Evolutionary conservation across 2,888 invertebrate genomes (phyloP), one percentile per base, ranked within the genome.

Genomic region (Junonia oenone): DNA sequence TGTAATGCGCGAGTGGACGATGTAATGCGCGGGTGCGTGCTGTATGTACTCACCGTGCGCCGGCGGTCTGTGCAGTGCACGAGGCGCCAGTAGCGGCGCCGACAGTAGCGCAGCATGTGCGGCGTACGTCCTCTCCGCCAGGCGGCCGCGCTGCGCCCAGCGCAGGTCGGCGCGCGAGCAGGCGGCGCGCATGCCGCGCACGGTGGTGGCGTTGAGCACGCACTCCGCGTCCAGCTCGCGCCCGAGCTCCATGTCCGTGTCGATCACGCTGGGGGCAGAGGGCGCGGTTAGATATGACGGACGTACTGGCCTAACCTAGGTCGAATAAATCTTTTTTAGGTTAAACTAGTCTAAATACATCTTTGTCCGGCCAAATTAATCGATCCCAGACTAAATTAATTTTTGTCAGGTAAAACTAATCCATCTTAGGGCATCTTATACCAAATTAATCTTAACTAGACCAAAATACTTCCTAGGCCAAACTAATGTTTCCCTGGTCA

Each of bases 161-260:
- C 78, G 72, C 4, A 91, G 81, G 55, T 91, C 83, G 54, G 91
- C 38, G 17, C 38, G 63, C 9, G 73, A 66, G 55, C 81, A 86
- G 0, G 70, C 81, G 2, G 75, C 78, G 45, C 72, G 67, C 75
- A 86, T 76, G 48, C 89, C 88, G 4, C 87, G 73, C n/a, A 88
- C 65, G 0, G 66, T 54, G 2, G 76, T 83, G 3, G 66, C 65
- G 61, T 68, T 80, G 68, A 93, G 79, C 33, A 76, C 79, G 69
- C 94, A 94, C 63, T 68, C 74, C 17, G 61, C 59, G 65, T 81
- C 83, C 50, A 91, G 66, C 61, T 90, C 90, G 8, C 83, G 75
- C 19, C 92, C 91, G 27, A 90, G 74, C 69, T 94, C 94, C 70
- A 94, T 91, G 76, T 95, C 95, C 13, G 94, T 94, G 79, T 94